These are phyloP conservation scores for Orbicella faveolata DNA, from an alignment of 64 coral and sea anemone species.

Conservation along the genomic window DNA sequence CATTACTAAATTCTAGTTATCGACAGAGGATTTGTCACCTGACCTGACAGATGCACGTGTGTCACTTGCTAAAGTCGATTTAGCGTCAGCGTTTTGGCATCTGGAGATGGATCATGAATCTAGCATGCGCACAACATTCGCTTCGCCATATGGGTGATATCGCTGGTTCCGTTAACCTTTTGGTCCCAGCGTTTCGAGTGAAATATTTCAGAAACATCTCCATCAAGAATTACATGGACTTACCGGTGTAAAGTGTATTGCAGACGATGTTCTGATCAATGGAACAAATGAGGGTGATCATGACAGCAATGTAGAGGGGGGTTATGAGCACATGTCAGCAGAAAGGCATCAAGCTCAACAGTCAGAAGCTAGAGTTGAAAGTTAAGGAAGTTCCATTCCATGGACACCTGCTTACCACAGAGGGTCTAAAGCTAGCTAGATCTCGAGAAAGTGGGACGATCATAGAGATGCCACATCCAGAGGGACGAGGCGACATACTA, in stretches of 20 bases:
- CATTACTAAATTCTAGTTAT: background rate
- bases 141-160: background rate
- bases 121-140: constrained; percentile 8
- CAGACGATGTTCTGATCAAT: too few relatives aligned
- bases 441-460: background rate
- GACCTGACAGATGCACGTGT: background rate
- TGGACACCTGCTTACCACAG: constrained; percentile 8
- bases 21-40: background rate
- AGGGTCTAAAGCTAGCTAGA: background rate
- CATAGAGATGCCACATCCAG: background rate
- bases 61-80: background rate
- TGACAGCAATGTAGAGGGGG: background rate
- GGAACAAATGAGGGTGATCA: background rate
- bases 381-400: background rate
- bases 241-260: background rate
- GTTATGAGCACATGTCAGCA: constrained; percentile 8
- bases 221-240: background rate
- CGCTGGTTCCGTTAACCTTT: background rate
- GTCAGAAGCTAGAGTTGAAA: background rate
- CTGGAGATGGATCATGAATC: background rate
- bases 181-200: background rate
- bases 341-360: constrained; percentile 20
- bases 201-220: background rate
- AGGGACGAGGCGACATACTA: background rate
- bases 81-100: background rate